A percentile compares a stretch with the other conserved stretches of the same genome.
phyloP scores from a whole-genome alignment of 2,113 vertebrate genomes.

The Cyanoderma ruficeps region DNA sequence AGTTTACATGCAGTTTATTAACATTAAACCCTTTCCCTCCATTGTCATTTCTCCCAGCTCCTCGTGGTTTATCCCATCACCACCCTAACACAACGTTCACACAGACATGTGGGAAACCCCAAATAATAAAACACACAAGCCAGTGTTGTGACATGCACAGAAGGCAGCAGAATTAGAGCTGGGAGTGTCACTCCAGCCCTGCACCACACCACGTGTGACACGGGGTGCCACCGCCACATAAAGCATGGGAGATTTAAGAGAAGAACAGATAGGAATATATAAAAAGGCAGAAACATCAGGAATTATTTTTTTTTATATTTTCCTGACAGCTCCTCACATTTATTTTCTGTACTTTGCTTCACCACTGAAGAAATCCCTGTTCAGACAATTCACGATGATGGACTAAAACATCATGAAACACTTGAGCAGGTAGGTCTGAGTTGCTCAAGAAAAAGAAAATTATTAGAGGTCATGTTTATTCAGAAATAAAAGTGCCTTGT shows the following conservation, averaged over 20 bases:
- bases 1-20: neutral
- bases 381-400: neutral
- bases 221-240: fast-evolving
- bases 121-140: neutral
- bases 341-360: neutral
- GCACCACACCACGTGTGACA: neutral
- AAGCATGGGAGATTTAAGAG: neutral
- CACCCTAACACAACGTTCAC: neutral
- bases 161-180: neutral
- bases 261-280: neutral
- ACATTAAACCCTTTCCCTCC: neutral
- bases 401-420: neutral
- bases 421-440: neutral
- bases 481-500: constrained; percentile 33
- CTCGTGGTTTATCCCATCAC: neutral
- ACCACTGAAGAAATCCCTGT: neutral
- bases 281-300: neutral
- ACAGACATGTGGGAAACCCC: neutral
- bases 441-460: constrained; percentile 17
- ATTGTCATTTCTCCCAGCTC: neutral
- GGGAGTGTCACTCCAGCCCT: neutral
- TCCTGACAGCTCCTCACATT: neutral
- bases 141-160: neutral
- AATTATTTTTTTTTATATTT: neutral
- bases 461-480: constrained; percentile 13